A percentile compares a stretch with the other conserved stretches of the same genome.
phyloP scores from a whole-genome alignment of 1,140 invertebrate species.

The Drosophila dunni region DNA sequence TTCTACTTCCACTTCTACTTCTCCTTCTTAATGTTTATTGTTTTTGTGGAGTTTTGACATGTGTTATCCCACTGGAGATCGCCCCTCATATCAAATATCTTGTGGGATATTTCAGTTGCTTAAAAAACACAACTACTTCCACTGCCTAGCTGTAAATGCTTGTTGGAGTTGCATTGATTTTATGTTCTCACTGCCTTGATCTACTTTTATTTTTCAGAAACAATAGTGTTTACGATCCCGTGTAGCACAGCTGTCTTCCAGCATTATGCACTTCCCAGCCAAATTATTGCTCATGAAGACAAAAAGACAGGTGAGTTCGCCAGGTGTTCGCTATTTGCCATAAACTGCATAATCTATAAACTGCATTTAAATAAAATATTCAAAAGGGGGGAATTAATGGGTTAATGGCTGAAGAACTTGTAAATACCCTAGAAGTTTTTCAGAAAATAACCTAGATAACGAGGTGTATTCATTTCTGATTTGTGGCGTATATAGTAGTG shows the following conservation, averaged over 20 bases:
- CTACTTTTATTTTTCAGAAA: conserved; percentile 29
- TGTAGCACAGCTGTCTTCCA: conserved; percentile 40
- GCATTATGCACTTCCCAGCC: conserved; percentile 53
- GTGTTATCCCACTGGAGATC: conserved; percentile 32
- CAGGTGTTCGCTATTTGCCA: conserved; percentile 50
- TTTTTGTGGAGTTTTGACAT: conserved; percentile 71
- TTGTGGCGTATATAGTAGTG: too few species aligned
- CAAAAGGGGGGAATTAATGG: background rate
- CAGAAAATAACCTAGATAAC: too few species aligned
- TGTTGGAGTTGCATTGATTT: background rate
- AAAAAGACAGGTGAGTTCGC: conserved; percentile 8
- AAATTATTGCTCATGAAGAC: conserved; percentile 53
- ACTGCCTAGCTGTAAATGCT: conserved; percentile 15
- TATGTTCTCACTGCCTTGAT: conserved; percentile 18
- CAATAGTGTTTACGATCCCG: background rate
- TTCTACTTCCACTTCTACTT: background rate
- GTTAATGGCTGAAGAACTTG: background rate
- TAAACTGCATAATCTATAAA: conserved; percentile 57
- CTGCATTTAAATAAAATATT: conserved; percentile 76
- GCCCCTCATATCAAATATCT: conserved; percentile 30
- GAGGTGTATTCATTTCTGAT: too few species aligned
- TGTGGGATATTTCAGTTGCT: background rate
- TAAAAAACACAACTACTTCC: background rate
- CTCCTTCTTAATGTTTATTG: conserved; percentile 39
- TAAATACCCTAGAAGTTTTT: background rate